phyloP scores from a whole-genome alignment of 2,113 vertebrate species.

The Arenaria interpres region DNA sequence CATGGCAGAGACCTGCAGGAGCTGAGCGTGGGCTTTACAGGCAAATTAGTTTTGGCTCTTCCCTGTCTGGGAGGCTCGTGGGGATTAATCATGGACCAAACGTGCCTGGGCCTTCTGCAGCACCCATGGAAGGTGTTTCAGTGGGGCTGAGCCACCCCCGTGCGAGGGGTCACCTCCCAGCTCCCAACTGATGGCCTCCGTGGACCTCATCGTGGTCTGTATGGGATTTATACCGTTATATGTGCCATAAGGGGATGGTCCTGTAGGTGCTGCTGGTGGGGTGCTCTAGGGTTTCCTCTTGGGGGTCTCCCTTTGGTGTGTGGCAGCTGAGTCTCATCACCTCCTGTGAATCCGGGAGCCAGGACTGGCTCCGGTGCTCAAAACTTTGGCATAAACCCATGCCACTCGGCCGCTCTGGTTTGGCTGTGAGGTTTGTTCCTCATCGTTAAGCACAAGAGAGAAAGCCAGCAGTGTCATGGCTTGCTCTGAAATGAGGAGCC shows the following conservation, averaged over 20 bases:
- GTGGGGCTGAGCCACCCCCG: neutral
- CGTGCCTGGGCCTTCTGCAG: accelerated
- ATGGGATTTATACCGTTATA: neutral
- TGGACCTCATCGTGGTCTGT: accelerated
- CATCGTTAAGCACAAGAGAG: accelerated
- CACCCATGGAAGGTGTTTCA: accelerated
- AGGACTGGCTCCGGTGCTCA: accelerated
- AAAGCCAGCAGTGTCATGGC: accelerated
- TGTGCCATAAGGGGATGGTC: accelerated
- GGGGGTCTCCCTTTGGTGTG: accelerated
- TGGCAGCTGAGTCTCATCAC: no score
- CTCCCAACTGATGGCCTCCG: neutral
- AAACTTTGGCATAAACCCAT: accelerated
- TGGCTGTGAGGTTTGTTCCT: neutral
- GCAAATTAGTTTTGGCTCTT: neutral
- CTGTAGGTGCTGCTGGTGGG: neutral
- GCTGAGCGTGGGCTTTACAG: neutral
- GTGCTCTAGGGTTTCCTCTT: accelerated
- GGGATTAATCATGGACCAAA: neutral
- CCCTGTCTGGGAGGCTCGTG: accelerated
- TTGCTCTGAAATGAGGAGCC: neutral
- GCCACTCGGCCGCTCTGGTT: neutral
- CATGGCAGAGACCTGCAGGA: neutral
- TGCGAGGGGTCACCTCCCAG: neutral
- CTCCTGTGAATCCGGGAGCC: neutral